These are phyloP conservation scores for Tetramorium simillimum DNA, from an alignment of 1,140 invertebrate species.

Conservation along the genomic window DNA sequence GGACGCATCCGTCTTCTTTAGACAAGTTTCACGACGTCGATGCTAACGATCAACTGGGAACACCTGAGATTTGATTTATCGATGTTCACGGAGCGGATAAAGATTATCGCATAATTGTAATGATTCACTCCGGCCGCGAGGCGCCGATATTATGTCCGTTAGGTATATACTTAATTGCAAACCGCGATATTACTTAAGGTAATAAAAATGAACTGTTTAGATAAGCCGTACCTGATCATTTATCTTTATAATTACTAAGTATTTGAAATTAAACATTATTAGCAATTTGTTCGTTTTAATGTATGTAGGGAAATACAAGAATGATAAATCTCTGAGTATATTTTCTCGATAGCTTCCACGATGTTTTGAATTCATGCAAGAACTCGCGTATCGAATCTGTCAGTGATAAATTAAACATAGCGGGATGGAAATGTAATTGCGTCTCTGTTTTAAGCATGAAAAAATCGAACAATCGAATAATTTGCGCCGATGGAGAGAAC, in stretches of 20 bases:
- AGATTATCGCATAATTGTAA: constrained; percentile 23
- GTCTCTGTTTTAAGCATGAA: not conserved
- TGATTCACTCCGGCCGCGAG: not conserved
- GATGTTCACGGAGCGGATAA: not conserved
- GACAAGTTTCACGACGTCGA: not conserved
- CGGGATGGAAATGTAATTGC: constrained; percentile 4
- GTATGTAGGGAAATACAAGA: not conserved
- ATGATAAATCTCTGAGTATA: not conserved
- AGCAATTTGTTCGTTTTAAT: not conserved
- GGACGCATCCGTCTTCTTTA: constrained; percentile 1
- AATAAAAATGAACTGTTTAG: not conserved
- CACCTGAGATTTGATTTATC: constrained; percentile 8
- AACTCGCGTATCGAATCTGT: constrained; percentile 1
- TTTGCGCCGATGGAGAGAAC: not conserved
- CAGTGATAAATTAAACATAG: not conserved
- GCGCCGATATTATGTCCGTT: not conserved
- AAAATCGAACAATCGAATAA: constrained; percentile 23
- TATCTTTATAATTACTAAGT: not conserved
- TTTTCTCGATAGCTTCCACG: not conserved
- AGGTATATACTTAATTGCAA: not conserved
- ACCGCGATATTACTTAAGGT: not conserved
- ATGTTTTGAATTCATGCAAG: not conserved
- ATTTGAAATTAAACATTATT: not conserved
- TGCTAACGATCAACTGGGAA: constrained; percentile 8
- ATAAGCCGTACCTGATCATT: not conserved